These are phyloP conservation scores for Contarinia nasturtii DNA, from an alignment of 1,140 invertebrate species.

Conservation along the genomic window DNA sequence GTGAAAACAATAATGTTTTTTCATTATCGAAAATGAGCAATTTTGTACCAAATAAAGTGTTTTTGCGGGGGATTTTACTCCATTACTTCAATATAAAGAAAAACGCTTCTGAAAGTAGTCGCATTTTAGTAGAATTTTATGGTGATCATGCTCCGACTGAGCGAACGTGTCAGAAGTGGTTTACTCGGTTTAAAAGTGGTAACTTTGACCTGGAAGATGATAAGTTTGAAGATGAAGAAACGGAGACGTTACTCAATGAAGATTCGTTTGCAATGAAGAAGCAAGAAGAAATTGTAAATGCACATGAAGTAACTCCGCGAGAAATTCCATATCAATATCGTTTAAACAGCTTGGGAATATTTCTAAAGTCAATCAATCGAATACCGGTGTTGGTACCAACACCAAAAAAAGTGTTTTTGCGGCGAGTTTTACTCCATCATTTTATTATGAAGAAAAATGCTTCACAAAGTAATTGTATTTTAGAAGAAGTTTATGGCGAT, in stretches of 20 bases:
- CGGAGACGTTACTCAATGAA: not conserved
- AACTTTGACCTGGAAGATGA: slow-evolving; percentile 4
- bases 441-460: slow-evolving; percentile 10
- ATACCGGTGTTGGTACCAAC: no score
- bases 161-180: slow-evolving; percentile 8
- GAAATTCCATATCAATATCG: no score
- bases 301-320: no score
- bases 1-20: slow-evolving; percentile 1
- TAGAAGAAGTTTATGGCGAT: slow-evolving; percentile 7
- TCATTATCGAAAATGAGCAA: slow-evolving; percentile 4
- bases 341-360: no score
- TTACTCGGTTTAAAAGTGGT: slow-evolving; percentile 8
- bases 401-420: no score
- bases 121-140: slow-evolving; percentile 6
- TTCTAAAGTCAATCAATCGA: no score
- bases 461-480: slow-evolving; percentile 6
- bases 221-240: slow-evolving; percentile 4
- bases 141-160: slow-evolving; percentile 10
- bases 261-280: no score
- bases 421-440: slow-evolving; percentile 3
- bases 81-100: slow-evolving; percentile 9
- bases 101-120: slow-evolving; percentile 7
- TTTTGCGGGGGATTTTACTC: slow-evolving; percentile 9
- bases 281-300: no score
- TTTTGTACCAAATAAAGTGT: slow-evolving; percentile 4